Evolutionary conservation across 64 coral and sea anemone species (phyloP), one percentile per base, ranked within the genome.

Genomic region (Montipora cactus): DNA sequence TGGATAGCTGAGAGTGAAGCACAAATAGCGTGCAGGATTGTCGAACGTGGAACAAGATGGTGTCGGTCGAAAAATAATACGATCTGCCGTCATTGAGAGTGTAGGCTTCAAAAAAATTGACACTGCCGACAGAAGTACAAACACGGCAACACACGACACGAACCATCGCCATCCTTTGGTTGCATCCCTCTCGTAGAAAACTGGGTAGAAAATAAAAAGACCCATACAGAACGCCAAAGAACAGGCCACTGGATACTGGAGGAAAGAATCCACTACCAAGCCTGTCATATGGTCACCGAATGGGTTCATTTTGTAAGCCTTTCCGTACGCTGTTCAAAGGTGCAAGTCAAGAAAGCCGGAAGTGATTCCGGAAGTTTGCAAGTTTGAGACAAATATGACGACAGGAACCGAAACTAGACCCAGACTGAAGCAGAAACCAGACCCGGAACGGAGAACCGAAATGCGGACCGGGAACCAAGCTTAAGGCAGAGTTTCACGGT

Each of bases 61-160:
- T 23, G 90, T 92, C 6, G 90, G 90, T 57, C 90, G 79, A 61
- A 92, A 92, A 9, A 92, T 92, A 10, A 84, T 83, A 37, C 90
- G 90, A 75, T n/a, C 19, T 28, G 87, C 50, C 13, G 87, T 61
- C 48, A 89, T 14, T 25, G 87, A 74, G 16, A 89, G 72, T 18
- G 76, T 77, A 9, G 87, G 87, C 76, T 77, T 89, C n/a, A 89
- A 59, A 76, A 77, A 89, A 19, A 87, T 74, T 64, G 84, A 87
- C 73, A 74, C 73, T 46, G 19, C 46, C 46, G 84, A 72, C 62
- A 67, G 19, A 47, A 87, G 84, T 16, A 72, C 10, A 8, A 87
- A 87, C 73, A 87, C 73, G 13, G 47, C 62, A 16, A 87, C 15
- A 14, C 28, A 87, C 0, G 84, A 87, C 9, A 20, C 15, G 66